These are phyloP conservation scores for Coracias cyanogaster DNA, from an alignment of 2,797 vertebrate genomes.

Conservation along the genomic window DNA sequence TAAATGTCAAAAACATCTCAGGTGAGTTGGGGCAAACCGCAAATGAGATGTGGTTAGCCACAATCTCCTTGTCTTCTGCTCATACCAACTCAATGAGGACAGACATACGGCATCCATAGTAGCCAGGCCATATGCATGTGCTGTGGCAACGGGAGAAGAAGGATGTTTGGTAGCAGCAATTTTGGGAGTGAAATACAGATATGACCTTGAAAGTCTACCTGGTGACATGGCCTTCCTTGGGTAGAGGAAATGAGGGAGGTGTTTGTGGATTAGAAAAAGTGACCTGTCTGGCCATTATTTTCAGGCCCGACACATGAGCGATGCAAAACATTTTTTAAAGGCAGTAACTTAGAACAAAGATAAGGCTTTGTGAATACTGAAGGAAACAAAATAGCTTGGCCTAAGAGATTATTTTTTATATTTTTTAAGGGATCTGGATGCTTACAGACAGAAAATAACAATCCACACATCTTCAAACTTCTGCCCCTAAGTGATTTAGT, in stretches of 20 bases:
- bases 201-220: not conserved
- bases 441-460: constrained; percentile 19
- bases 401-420: not conserved
- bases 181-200: not conserved
- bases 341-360: not conserved
- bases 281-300: not conserved
- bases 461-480: constrained; percentile 20
- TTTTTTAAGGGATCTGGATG: not conserved
- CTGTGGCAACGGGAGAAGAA: not conserved
- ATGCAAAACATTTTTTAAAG: not conserved
- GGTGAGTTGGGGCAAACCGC: not conserved
- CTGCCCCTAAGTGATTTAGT: not conserved
- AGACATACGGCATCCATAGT: not conserved
- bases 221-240: not conserved
- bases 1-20: not conserved
- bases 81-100: accelerated
- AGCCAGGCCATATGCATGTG: accelerated
- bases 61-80: not conserved
- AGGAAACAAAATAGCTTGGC: constrained; percentile 19
- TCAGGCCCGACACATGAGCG: not conserved
- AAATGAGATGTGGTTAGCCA: not conserved
- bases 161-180: not conserved
- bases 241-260: not conserved
- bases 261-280: not conserved
- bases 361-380: not conserved